These are phyloP conservation scores for Champsocephalus gunnari DNA, from an alignment of 2,797 vertebrate species.

Conservation along the genomic window DNA sequence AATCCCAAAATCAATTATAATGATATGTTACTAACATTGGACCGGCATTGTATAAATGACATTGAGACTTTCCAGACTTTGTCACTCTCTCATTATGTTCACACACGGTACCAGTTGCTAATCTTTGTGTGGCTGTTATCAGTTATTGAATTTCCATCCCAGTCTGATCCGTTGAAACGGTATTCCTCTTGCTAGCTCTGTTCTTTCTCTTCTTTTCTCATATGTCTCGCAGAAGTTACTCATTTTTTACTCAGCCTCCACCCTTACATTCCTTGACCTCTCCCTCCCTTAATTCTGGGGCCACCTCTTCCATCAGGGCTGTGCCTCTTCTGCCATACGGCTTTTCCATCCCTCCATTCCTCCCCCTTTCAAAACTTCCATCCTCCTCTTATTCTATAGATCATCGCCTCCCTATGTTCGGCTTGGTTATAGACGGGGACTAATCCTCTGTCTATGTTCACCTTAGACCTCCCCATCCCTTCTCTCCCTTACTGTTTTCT, in stretches of 20 bases:
- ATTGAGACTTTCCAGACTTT: conserved; percentile 3
- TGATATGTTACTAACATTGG: conserved; percentile 24
- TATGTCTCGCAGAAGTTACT: conserved; percentile 39
- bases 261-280: conserved; percentile 68
- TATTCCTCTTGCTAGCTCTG: conserved; percentile 35
- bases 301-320: conserved; percentile 61
- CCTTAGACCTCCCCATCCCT: conserved; percentile 45
- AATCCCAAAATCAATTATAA: neutral
- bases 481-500: conserved; percentile 41
- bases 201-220: conserved; percentile 46
- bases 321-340: conserved; percentile 53
- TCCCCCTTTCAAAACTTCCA: conserved; percentile 39
- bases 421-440: conserved; percentile 50
- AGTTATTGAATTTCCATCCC: conserved; percentile 25
- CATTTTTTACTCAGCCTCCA: conserved; percentile 51
- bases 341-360: conserved; percentile 47
- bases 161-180: conserved; percentile 6
- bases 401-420: conserved; percentile 61
- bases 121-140: conserved; percentile 21
- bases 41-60: neutral
- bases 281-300: conserved; percentile 54
- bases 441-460: conserved; percentile 61
- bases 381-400: conserved; percentile 67
- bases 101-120: neutral
- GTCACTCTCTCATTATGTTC: conserved; percentile 11